Base-by-base conservation (phyloP, 1,140 invertebrate species). In the Nymphalis io region DNA sequence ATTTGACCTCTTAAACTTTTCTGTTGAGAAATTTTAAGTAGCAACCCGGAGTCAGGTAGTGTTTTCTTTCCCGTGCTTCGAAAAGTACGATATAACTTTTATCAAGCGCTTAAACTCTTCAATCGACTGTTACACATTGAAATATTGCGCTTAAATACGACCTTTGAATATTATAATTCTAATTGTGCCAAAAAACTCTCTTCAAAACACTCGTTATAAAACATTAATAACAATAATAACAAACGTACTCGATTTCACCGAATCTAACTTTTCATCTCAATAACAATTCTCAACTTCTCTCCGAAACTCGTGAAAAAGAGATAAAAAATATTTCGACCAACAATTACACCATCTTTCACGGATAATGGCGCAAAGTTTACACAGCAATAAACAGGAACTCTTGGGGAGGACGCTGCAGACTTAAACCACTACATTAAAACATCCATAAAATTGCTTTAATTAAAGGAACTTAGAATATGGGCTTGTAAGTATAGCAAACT, bases 311-410 rank as follows among this genome's bases (percentile, higher is more conserved):
- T 53, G 48, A 21, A 53, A 53, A 21, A 53, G 48, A 21, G 18
- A 53, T 53, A 53, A 53, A 53, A 53, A 53, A 21, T 53, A 20
- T 53, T 53, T 53, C 48, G 48, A 53, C 48, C 20, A 53, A 53
- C 20, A 53, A 46, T 46, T 46, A 53, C 48, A 21, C 48, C 67
- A 58, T 69, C 40, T 40, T 61, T 69, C 42, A 62, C 23, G 48
- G 38, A 23, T 62, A 69, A 69, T 63, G 60, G 67, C 48, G 39
- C 18, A 62, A 64, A 69, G 60, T 69, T 69, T 69, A 57, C 46
- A 48, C 48, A 63, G 60, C 39, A 42, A 21, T 69, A 69, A 69
- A 62, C 67, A 57, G 16, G 38, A 18, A 38, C 21, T 63, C 33
- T 63, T 63, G 53, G 44, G 18, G 20, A 62, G 57, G 60, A 69